phyloP scores from a whole-genome alignment of 2,113 vertebrate genomes.

The Microcebus ravelobensis region DNA sequence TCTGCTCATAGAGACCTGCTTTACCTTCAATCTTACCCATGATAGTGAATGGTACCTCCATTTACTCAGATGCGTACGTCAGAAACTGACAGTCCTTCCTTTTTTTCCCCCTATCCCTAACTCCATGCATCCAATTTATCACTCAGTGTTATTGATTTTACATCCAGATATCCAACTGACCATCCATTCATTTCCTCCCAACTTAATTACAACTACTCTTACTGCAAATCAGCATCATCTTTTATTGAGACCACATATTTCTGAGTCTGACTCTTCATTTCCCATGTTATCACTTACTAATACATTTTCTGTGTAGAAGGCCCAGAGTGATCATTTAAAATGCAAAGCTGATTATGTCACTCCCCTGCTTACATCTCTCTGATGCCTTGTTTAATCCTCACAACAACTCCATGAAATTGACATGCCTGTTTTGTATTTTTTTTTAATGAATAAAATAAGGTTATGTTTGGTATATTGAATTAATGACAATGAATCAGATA shows the following conservation, averaged over 20 bases:
- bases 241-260: not conserved
- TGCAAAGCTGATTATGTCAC: not conserved
- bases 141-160: conserved; percentile 2
- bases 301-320: conserved; percentile 22
- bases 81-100: not conserved
- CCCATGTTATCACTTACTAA: not conserved
- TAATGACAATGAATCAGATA: conserved; percentile 9
- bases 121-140: not conserved
- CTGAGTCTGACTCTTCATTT: not conserved
- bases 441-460: conserved; percentile 39
- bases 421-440: not conserved
- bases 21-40: not conserved
- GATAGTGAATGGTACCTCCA: not conserved
- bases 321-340: conserved; percentile 29
- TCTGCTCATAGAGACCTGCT: not conserved
- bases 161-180: not conserved
- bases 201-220: not conserved
- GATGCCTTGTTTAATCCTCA: conserved; percentile 33
- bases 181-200: not conserved
- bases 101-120: not conserved
- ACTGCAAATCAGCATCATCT: not conserved
- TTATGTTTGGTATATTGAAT: not conserved
- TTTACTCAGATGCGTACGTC: not conserved
- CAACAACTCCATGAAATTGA: conserved; percentile 14
- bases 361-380: not conserved